Conservation (phyloP, 2,797 vertebrate genomes). For the Cryptoblepharus egeriae region DNA sequence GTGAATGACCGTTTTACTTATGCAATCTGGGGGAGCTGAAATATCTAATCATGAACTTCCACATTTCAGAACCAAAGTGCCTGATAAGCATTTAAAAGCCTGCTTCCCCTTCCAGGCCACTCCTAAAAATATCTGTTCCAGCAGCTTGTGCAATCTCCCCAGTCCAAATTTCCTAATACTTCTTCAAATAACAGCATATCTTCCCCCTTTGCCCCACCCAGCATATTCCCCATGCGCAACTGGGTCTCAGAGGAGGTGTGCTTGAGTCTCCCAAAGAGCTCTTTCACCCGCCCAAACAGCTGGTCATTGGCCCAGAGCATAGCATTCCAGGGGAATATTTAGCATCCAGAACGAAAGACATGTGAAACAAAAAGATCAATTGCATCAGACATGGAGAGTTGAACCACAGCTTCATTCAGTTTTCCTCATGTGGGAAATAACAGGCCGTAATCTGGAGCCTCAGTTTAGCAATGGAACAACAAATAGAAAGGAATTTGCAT, state of each 20-base stretch:
- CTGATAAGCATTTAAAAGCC: constrained; percentile 2
- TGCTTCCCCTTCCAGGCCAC: neutral
- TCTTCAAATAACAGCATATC: constrained; percentile 6
- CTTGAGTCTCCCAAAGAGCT: neutral
- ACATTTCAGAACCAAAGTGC: constrained; percentile 13
- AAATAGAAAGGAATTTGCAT: neutral
- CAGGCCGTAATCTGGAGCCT: neutral
- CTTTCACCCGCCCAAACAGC: neutral
- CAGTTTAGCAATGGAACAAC: neutral
- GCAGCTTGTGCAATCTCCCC: neutral
- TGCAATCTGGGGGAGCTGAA: constrained; percentile 2
- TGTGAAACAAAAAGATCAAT: neutral
- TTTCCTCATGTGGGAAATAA: neutral
- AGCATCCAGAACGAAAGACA: neutral
- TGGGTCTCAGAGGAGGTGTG: neutral
- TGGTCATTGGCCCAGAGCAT: neutral
- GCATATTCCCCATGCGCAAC: neutral
- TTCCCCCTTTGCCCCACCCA: neutral
- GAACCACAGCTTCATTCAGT: neutral
- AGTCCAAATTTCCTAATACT: neutral
- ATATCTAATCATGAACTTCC: constrained; percentile 22
- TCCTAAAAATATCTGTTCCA: constrained; percentile 13
- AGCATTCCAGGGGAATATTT: neutral
- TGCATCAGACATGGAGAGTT: neutral
- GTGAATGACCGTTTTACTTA: neutral